Conservation (phyloP, 2,888 invertebrate genomes). For the Colletes collaris region DNA sequence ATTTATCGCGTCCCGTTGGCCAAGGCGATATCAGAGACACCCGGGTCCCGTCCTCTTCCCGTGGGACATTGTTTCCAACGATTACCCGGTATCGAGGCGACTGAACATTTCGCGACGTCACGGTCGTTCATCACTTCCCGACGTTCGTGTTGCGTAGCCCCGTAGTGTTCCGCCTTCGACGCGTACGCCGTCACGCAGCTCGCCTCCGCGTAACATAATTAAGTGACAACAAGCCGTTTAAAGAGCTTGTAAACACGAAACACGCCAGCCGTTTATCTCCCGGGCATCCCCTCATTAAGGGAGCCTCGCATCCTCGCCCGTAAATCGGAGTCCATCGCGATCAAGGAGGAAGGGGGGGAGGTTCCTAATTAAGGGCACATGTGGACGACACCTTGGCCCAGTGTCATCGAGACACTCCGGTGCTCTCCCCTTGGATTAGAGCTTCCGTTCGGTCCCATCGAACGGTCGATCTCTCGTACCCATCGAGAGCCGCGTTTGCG, state of each 20-base stretch:
- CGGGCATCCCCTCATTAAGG: conserved; percentile 57
- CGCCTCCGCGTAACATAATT: conserved; percentile 48
- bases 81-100: conserved; percentile 23
- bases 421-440: not conserved
- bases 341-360: not conserved
- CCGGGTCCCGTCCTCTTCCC: not conserved
- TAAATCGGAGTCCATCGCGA: conserved; percentile 55
- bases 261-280: conserved; percentile 59
- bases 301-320: conserved; percentile 37
- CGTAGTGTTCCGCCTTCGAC: conserved; percentile 24
- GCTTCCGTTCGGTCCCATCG: conserved; percentile 4
- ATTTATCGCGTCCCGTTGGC: conserved; percentile 23
- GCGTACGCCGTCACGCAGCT: conserved; percentile 16
- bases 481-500: not conserved
- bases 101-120: conserved; percentile 50
- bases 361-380: conserved; percentile 65
- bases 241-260: conserved; percentile 63
- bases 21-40: conserved; percentile 4
- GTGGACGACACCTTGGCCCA: conserved; percentile 53
- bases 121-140: conserved; percentile 36
- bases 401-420: conserved; percentile 27
- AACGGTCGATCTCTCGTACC: conserved; percentile 4
- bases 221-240: conserved; percentile 64
- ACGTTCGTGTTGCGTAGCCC: not conserved
- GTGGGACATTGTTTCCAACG: conserved; percentile 31